Evolutionary conservation across 2,797 vertebrate genomes (phyloP).

Genomic region (Rhynchonycteris naso): DNA sequence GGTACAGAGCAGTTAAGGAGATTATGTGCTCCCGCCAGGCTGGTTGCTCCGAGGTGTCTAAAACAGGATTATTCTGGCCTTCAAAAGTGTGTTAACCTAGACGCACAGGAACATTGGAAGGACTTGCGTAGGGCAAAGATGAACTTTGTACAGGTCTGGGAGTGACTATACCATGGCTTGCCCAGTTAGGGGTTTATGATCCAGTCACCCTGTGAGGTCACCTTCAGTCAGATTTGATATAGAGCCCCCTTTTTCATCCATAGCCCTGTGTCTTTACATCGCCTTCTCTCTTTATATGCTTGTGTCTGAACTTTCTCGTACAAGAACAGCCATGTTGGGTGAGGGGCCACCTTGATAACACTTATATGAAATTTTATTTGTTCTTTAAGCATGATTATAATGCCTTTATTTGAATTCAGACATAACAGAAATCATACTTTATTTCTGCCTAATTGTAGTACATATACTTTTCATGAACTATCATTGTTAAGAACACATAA

Average conservation of each 20-base stretch:
- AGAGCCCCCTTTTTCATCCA: background rate
- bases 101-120: background rate
- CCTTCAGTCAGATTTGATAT: background rate
- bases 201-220: background rate
- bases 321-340: background rate
- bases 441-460: slow-evolving; percentile 13
- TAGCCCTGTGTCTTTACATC: background rate
- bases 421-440: background rate
- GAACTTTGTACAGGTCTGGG: background rate
- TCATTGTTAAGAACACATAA: slow-evolving; percentile 15
- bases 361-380: background rate
- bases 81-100: background rate
- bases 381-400: slow-evolving; percentile 30
- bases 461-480: background rate
- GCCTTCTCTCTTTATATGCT: background rate
- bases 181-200: background rate
- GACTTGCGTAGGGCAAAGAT: background rate
- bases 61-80: background rate
- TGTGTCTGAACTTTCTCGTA: background rate
- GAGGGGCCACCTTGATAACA: background rate
- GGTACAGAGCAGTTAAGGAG: background rate
- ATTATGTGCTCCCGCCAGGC: background rate
- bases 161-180: background rate
- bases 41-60: background rate
- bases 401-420: background rate